Evolutionary conservation across 2,113 vertebrate species (phyloP).

Genomic region (Polyodon spathula): DNA sequence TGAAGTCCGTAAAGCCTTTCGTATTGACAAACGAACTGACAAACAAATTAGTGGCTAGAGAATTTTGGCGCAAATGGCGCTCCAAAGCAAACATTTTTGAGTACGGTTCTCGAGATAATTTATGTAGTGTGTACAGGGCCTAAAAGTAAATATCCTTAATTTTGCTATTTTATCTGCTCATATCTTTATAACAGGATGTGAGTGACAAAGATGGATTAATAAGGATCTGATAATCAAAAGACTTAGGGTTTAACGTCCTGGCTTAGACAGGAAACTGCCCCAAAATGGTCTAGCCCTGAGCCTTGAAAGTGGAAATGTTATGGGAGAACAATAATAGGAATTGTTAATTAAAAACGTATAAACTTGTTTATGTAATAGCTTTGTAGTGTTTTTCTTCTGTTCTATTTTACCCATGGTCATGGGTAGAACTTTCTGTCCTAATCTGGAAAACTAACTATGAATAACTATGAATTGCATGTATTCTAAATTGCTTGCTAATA

Average conservation of each 20-base stretch:
- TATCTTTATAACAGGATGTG: not conserved
- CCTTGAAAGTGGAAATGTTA: not conserved
- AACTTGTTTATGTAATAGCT: not conserved
- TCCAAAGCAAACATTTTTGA: no score
- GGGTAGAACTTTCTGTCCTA: not conserved
- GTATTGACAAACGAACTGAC: no score
- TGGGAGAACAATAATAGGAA: not conserved
- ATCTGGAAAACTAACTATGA: not conserved
- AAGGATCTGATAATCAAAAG: constrained; percentile 4
- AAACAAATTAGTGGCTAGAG: no score
- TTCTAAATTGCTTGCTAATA: not conserved
- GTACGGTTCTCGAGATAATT: no score
- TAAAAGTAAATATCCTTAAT: no score
- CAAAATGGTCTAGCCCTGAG: not conserved
- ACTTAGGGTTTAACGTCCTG: not conserved
- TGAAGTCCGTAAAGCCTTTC: no score
- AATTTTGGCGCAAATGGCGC: no score
- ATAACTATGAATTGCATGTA: not conserved
- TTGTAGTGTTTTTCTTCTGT: not conserved
- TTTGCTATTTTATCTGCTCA: constrained; percentile 6
- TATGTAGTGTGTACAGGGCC: no score
- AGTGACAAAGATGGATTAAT: constrained; percentile 1
- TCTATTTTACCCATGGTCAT: constrained; percentile 7
- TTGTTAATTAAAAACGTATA: not conserved
- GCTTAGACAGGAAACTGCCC: constrained; percentile 2